Conservation (phyloP, 2,888 invertebrate species). For the Agrenia bidenticulata region DNA sequence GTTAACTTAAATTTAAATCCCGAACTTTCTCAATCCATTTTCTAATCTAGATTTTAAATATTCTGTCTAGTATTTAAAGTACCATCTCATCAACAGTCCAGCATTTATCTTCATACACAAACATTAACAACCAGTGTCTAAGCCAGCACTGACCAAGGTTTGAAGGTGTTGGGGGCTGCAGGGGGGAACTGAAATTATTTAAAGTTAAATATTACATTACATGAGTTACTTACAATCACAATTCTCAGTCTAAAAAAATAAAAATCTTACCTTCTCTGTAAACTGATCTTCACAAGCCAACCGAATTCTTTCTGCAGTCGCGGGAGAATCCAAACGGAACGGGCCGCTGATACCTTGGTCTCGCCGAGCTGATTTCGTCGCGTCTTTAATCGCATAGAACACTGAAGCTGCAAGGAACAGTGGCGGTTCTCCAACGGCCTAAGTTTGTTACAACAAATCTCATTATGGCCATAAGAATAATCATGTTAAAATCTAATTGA, state of each 20-base stretch:
- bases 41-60: too few relatives aligned
- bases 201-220: not conserved
- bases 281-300: slow-evolving; percentile 86
- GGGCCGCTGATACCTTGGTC: slow-evolving; percentile 65
- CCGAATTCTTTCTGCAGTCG: slow-evolving; percentile 83
- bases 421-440: slow-evolving; percentile 96
- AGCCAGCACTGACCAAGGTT: slow-evolving; percentile 51
- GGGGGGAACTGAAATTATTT: slow-evolving; percentile 43
- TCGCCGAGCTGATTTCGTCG: slow-evolving; percentile 74
- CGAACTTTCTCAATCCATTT: too few relatives aligned
- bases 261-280: slow-evolving; percentile 45
- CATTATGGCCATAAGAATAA: too few relatives aligned
- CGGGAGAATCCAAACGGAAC: slow-evolving; percentile 77
- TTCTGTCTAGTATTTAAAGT: too few relatives aligned
- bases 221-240: not conserved
- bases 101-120: too few relatives aligned
- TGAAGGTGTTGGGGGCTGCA: slow-evolving; percentile 39
- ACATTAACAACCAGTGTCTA: too few relatives aligned
- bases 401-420: slow-evolving; percentile 82
- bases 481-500: too few relatives aligned
- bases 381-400: slow-evolving; percentile 87
- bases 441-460: too few relatives aligned
- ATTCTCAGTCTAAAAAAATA: not conserved
- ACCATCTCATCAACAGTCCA: too few relatives aligned
- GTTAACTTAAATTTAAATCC: too few relatives aligned